These are phyloP conservation scores for Pissodes strobi DNA, from an alignment of 1,140 invertebrate species.

Conservation along the genomic window DNA sequence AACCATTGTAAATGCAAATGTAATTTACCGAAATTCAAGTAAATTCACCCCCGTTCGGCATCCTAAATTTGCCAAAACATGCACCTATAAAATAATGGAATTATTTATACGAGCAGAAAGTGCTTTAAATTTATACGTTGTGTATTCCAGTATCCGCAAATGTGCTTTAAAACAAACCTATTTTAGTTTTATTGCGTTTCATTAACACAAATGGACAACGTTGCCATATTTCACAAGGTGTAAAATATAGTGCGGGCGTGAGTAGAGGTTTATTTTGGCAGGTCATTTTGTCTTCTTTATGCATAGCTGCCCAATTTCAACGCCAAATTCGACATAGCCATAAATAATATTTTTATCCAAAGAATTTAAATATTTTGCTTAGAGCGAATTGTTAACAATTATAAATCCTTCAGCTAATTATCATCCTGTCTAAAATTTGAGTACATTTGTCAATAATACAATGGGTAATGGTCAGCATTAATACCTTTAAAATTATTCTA, in stretches of 20 bases:
- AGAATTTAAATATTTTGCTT: too few species aligned
- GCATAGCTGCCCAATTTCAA: too few species aligned
- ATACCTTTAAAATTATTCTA: too few species aligned
- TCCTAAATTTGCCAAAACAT: constrained; percentile 5
- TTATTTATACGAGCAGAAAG: constrained; percentile 17
- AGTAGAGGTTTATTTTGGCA: not conserved
- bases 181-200: constrained; percentile 31
- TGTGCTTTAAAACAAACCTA: constrained; percentile 27
- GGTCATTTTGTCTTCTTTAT: too few species aligned
- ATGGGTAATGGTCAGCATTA: too few species aligned
- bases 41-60: not conserved
- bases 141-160: constrained; percentile 21
- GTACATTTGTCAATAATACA: too few species aligned
- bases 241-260: not conserved
- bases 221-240: not conserved
- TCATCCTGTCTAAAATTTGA: too few species aligned
- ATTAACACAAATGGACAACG: constrained; percentile 11
- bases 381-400: too few species aligned
- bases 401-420: too few species aligned
- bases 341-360: too few species aligned
- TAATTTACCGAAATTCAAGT: constrained; percentile 5
- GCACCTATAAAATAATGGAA: constrained; percentile 21
- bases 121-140: constrained; percentile 16
- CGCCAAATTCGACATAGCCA: too few species aligned
- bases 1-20: constrained; percentile 12